Evolutionary conservation across 1,140 invertebrate species (phyloP).

Genomic region (Cydia fagiglandana): DNA sequence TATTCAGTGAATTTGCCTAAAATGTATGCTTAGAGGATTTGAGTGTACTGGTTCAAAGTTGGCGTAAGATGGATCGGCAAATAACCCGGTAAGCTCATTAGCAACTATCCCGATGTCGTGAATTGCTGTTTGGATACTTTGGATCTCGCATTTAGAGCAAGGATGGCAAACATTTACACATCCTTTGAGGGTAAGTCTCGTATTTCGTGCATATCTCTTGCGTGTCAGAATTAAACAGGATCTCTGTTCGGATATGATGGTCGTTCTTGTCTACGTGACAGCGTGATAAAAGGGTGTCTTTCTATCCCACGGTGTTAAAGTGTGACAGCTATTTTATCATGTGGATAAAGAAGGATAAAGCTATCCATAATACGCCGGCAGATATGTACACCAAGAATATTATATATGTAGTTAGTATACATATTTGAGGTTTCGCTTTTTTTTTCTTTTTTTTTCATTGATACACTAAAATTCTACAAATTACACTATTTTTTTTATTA

Average conservation of each 20-base stretch:
- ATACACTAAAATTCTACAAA: too few species aligned
- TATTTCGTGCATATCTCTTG: not conserved
- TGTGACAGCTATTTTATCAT: too few species aligned
- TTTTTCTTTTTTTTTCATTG: too few species aligned
- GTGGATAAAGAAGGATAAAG: too few species aligned
- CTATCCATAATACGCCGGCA: too few species aligned
- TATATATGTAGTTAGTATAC: too few species aligned
- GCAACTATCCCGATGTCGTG: constrained; percentile 36
- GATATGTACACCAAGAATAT: not conserved
- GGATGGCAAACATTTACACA: constrained; percentile 17
- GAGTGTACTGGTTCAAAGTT: constrained; percentile 11
- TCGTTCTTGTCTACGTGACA: too few species aligned
- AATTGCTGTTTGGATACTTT: constrained; percentile 18
- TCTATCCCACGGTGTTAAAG: too few species aligned
- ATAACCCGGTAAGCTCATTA: constrained; percentile 47
- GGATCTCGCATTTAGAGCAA: constrained; percentile 26
- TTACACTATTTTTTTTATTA: too few species aligned
- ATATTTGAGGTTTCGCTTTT: not conserved
- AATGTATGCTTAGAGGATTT: not conserved
- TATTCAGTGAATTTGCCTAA: constrained; percentile 1
- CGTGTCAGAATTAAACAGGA: not conserved
- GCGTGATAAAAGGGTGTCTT: too few species aligned
- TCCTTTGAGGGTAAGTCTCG: not conserved
- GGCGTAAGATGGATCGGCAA: constrained; percentile 48
- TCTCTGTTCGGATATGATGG: too few species aligned